Evolutionary conservation across 1,140 invertebrate species (phyloP), one percentile per base, ranked within the genome.

Genomic region (Psix sp.): DNA sequence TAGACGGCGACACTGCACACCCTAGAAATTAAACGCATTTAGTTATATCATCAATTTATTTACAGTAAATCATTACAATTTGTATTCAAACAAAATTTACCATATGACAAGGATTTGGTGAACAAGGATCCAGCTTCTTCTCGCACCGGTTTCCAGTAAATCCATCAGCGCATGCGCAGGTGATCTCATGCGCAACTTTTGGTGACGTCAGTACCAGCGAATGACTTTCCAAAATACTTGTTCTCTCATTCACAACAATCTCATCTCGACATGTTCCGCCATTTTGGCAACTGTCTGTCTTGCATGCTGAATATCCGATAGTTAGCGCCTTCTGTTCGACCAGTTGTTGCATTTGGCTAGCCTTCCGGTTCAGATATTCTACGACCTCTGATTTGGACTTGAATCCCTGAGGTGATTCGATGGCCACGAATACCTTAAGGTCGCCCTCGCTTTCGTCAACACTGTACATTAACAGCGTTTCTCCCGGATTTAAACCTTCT

Each of bases 41-140:
- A n/a, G n/a, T n/a, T n/a, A n/a, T n/a, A n/a, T n/a, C n/a, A n/a
- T n/a, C n/a, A n/a, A n/a, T n/a, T n/a, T n/a, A n/a, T n/a, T n/a
- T n/a, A n/a, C n/a, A n/a, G n/a, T n/a, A n/a, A n/a, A n/a, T n/a
- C n/a, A n/a, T n/a, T n/a, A n/a, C n/a, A n/a, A n/a, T n/a, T 29
- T 29, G n/a, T 10, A 29, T 29, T 29, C 9, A 7, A 29, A 29
- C 2, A n/a, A n/a, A 29, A 10, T n/a, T 43, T 49, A 86, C 84
- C 73, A 82, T 26, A 59, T 92, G 89, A 82, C 96, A 98, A 6
- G 96, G 96, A 86, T 95, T 96, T 0, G 95, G 95, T n/a, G 92
- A 89, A 81, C 96, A 98, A 0, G 95, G 95, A 88, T 97, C 95
- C 84, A 95, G 94, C 10, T 94, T 88, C 68, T 92, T 91, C 70